Evolutionary conservation across 2,888 invertebrate species (phyloP).

Genomic region (Zelleria hepariella): DNA sequence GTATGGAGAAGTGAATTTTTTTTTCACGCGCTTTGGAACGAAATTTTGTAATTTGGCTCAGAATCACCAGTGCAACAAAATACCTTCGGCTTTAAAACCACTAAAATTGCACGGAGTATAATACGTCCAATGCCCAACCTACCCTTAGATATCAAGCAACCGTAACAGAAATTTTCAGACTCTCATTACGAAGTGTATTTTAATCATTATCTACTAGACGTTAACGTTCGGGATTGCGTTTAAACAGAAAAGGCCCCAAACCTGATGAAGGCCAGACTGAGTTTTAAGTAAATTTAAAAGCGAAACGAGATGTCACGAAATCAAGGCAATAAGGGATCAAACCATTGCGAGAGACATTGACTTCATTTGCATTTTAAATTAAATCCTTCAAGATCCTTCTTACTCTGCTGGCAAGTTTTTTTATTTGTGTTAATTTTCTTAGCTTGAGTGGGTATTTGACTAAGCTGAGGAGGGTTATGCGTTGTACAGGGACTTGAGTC

Average conservation of each 20-base stretch:
- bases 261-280: not conserved
- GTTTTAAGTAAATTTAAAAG: not conserved
- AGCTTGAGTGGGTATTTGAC: too few relatives aligned
- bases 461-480: too few relatives aligned
- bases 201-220: not conserved
- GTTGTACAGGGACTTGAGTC: too few relatives aligned
- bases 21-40: too few relatives aligned
- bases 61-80: too few relatives aligned
- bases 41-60: too few relatives aligned
- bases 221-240: not conserved
- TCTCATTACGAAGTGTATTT: not conserved
- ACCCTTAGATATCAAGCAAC: too few relatives aligned
- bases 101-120: too few relatives aligned
- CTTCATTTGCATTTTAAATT: not conserved
- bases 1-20: too few relatives aligned
- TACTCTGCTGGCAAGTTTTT: not conserved
- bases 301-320: not conserved
- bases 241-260: not conserved
- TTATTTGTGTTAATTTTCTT: not conserved
- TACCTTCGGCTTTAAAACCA: too few relatives aligned
- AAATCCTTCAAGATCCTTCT: not conserved
- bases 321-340: not conserved
- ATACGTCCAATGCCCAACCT: too few relatives aligned
- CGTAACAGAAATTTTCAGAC: not conserved
- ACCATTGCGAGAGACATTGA: not conserved